Evolutionary conservation across 1,140 invertebrate species (phyloP), one percentile per base, ranked within the genome.

Genomic region (Plodia interpunctella): DNA sequence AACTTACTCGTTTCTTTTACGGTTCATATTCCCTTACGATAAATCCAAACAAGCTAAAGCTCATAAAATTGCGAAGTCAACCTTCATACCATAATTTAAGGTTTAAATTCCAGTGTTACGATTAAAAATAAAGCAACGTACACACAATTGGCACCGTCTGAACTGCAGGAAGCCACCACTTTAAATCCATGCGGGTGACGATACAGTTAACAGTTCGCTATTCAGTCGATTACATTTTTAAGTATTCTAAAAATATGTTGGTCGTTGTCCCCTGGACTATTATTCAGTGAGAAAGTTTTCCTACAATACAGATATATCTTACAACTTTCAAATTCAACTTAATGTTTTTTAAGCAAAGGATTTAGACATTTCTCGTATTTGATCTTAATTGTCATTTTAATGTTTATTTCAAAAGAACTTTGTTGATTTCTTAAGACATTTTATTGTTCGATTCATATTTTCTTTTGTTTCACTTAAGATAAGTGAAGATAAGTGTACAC

Each of bases 171-270:
- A 61, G 49, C 57, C 18, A 18, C 57, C 60, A 68, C 44, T 68
- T 68, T 65, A 63, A 56, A 59, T 59, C 65, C 51, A 73, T 74
- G 72, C 68, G 69, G 66, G 72, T 59, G 61, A 63, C 58, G 55
- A 60, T 57, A 60, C 3, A 57, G 62, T 62, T 64, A 64, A 60
- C 59, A 49, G 38, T 44, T 44, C 15, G 13, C 13, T 44, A 55
- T 59, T 58, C 44, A 17, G 15, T 17, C 15, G 18, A 60, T 15
- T 44, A 44, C 38, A 44, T 15, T 44, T 44, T 44, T 44, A 44
- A 44, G 38, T 44, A 44, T 44, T 44, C 38, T 44, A 10, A 44
- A 44, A 44, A 17, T 32, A 32, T 44, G n/a, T 15, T 10, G 38
- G 38, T 44, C 38, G 15, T 44, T 17, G 38, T 15, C n/a, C n/a